Evolutionary conservation across 2,888 invertebrate species (phyloP), one percentile per base, ranked within the genome.

Genomic region (Platycheirus rosarum): DNA sequence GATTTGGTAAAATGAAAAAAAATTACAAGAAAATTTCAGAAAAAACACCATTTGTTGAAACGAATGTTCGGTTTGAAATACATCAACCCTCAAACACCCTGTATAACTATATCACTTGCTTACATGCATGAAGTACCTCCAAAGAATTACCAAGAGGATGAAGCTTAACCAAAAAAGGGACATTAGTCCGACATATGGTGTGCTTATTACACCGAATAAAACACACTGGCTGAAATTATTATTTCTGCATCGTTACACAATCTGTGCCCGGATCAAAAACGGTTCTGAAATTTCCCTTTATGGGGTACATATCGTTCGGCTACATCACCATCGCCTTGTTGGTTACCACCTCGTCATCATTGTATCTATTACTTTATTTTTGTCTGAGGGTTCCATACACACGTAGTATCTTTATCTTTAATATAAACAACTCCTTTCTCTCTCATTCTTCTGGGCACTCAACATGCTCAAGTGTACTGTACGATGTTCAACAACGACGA

Each of bases 161-260:
- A 57, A 65, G 13, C 48, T n/a, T 23, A 57, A 69, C 62, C 60
- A 51, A 70, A 49, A 57, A 79, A 80, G 76, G 76, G 66, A 80
- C 70, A 80, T 80, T 80, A 80, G 75, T 65, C 65, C 65, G 76
- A 71, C 80, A 80, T 80, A 80, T 76, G 80, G 80, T 76, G 75
- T 80, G 75, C 80, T 80, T 76, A 80, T 80, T 80, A 76, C 66
- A 70, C 80, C 44, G 49, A 66, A 53, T 55, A 53, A 23, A n/a
- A n/a, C n/a, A 60, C 37, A 66, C 77, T 60, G 20, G 16, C 51
- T 46, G 75, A 40, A 48, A 65, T 60, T 60, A 80, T 80, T 80
- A 80, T 80, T 80, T 80, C 80, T 80, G 75, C 80, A 80, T 80
- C 80, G 80, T 80, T 80, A 76, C 65, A 75, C 79, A 26, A 60